phyloP scores from a whole-genome alignment of 2,113 vertebrate genomes.

The Garra rufa region DNA sequence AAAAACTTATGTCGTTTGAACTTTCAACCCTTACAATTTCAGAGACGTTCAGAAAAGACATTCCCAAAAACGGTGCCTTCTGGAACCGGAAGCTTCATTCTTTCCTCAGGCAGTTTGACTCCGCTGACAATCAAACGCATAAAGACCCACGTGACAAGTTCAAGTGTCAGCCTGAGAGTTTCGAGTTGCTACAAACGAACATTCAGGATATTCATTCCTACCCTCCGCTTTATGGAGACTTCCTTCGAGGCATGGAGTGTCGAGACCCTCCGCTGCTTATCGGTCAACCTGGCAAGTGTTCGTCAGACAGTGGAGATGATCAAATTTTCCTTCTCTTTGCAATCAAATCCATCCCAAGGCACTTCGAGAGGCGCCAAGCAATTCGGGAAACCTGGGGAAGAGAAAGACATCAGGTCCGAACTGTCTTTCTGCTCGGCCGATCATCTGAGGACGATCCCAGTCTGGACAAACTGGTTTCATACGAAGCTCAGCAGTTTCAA shows the following conservation, averaged over 20 bases:
- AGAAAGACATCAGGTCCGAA: slow-evolving; percentile 64
- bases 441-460: slow-evolving; percentile 63
- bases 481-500: slow-evolving; percentile 67
- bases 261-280: slow-evolving; percentile 69
- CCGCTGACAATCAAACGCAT: accelerated
- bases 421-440: slow-evolving; percentile 75
- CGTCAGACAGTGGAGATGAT: background rate
- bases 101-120: slow-evolving; percentile 43
- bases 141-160: background rate
- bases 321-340: slow-evolving; percentile 71
- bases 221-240: slow-evolving; percentile 62
- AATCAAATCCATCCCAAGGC: slow-evolving; percentile 73
- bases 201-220: slow-evolving; percentile 72
- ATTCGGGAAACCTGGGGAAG: slow-evolving; percentile 77
- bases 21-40: slow-evolving; percentile 49
- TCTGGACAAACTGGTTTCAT: slow-evolving; percentile 65
- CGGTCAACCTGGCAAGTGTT: slow-evolving; percentile 75
- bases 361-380: slow-evolving; percentile 73
- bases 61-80: slow-evolving; percentile 67
- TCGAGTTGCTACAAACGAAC: slow-evolving; percentile 66
- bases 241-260: slow-evolving; percentile 74
- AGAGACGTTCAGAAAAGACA: slow-evolving; percentile 32
- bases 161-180: slow-evolving; percentile 56
- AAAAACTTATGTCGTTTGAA: accelerated
- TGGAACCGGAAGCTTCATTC: slow-evolving; percentile 74